Evolutionary conservation across 2,888 invertebrate genomes (phyloP), one percentile per base, ranked within the genome.

Genomic region (Epiperipatus broadwayi): DNA sequence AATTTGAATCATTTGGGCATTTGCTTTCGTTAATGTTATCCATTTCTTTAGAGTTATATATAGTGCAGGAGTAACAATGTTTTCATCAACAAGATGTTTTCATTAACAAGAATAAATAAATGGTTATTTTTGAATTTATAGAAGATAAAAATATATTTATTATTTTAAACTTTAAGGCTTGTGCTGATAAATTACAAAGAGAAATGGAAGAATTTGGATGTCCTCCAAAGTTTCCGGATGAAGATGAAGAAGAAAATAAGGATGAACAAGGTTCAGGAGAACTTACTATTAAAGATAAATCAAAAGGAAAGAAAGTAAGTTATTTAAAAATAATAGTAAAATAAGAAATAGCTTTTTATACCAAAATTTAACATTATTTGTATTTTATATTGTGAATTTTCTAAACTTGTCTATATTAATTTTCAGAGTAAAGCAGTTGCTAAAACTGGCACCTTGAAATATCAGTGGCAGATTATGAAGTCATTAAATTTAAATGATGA

Each of bases 401-500:
- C n/a, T 25, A n/a, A 8, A 25, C n/a, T n/a, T n/a, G n/a, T n/a
- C n/a, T n/a, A n/a, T n/a, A n/a, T n/a, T n/a, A n/a, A n/a, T n/a
- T 56, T 59, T 28, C 56, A 83, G 72, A 91, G 89, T 55, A 97
- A 97, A 67, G 83, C 81, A 2, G 72, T 75, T 1, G 93, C 97
- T 0, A 97, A 97, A 65, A 65, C 80, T 2, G 87, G 80, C 1
- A 56, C 66, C 3, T 75, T 78, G 1, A 93, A 89, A 59, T 97
- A 78, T 58, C 97, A 97, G 54, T 97, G 95, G 95, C 80, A 95
- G 62, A 97, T 99, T 39, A 97, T 97, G 97, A 70, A 77, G 55
- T 78, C 81, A 52, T 65, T 97, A 41, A 93, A 89, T 0, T 64
- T 99, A 34, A 56, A 67, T 2, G 79, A 95, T 54, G 77, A 80